Evolutionary conservation across 2,797 vertebrate genomes (phyloP).

Genomic region (Chelidonichthys spinosus): DNA sequence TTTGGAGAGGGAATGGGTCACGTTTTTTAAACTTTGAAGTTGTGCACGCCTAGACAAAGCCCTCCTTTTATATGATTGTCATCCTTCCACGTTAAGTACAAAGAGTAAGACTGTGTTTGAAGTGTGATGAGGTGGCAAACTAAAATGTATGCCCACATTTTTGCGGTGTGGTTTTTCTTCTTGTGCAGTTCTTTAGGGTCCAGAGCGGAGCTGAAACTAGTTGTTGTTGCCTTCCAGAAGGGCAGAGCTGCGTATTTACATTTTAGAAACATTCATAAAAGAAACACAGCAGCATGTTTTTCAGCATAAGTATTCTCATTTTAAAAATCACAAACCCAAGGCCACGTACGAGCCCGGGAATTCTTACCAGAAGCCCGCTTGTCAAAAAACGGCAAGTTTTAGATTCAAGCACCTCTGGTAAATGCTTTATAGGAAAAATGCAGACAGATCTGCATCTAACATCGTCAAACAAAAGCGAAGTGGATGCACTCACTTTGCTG

Average conservation of each 20-base stretch:
- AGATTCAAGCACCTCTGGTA: slow-evolving; percentile 34
- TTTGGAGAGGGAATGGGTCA: slow-evolving; percentile 49
- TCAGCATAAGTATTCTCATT: slow-evolving; percentile 2
- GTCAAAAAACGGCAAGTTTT: slow-evolving; percentile 25
- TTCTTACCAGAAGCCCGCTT: slow-evolving; percentile 15
- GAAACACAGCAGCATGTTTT: neutral
- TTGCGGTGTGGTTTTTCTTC: slow-evolving; percentile 3
- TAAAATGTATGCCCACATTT: neutral
- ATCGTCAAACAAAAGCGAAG: slow-evolving; percentile 42
- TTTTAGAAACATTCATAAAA: slow-evolving; percentile 2
- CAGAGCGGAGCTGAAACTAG: neutral
- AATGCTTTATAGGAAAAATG: slow-evolving; percentile 28
- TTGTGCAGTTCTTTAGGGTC: neutral
- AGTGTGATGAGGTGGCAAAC: slow-evolving; percentile 20
- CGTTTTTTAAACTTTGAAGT: slow-evolving; percentile 51
- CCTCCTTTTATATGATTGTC: slow-evolving; percentile 48
- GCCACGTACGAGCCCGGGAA: neutral
- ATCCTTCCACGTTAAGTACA: slow-evolving; percentile 37
- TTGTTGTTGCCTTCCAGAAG: neutral
- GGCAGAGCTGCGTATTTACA: neutral
- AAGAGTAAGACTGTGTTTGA: slow-evolving; percentile 35
- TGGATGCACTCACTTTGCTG: slow-evolving; percentile 36
- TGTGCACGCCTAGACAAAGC: slow-evolving; percentile 42
- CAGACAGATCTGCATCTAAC: slow-evolving; percentile 34
- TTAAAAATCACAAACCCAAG: slow-evolving; percentile 10